Conservation (phyloP, 2,113 vertebrate species). For the Cacatua alba region DNA sequence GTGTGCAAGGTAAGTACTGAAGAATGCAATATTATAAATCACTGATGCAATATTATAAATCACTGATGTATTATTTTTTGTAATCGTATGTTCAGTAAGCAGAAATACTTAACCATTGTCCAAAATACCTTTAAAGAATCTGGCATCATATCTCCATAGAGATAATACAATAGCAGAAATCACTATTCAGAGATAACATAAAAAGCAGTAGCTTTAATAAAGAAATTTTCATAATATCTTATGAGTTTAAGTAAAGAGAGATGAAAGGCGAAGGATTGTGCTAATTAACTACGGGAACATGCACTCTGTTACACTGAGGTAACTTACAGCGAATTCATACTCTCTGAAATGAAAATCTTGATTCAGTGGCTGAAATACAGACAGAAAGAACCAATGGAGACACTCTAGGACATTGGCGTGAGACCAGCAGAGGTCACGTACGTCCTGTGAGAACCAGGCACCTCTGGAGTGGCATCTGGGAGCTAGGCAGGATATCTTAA, state of each 20-base stretch:
- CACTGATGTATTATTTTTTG: not conserved
- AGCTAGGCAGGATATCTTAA: not conserved
- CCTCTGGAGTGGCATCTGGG: not conserved
- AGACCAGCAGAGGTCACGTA: rapidly evolving
- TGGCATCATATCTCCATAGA: not conserved
- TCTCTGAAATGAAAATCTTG: rapidly evolving
- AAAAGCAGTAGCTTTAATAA: not conserved
- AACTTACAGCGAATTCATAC: not conserved
- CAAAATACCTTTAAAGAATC: not conserved
- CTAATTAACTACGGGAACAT: not conserved
- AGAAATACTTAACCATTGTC: not conserved
- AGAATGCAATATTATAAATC: not conserved
- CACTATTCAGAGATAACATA: not conserved
- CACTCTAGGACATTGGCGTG: not conserved
- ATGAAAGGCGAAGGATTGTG: not conserved
- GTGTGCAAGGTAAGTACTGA: not conserved
- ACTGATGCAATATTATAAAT: not conserved
- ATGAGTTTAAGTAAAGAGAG: not conserved
- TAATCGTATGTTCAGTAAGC: not conserved
- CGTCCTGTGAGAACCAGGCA: not conserved
- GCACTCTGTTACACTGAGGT: not conserved
- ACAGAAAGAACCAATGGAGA: not conserved
- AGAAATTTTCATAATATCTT: not conserved
- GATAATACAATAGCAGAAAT: not conserved
- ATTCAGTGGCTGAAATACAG: not conserved